Conservation (phyloP, 1,140 invertebrate genomes). For the Procambarus virginalis region DNA sequence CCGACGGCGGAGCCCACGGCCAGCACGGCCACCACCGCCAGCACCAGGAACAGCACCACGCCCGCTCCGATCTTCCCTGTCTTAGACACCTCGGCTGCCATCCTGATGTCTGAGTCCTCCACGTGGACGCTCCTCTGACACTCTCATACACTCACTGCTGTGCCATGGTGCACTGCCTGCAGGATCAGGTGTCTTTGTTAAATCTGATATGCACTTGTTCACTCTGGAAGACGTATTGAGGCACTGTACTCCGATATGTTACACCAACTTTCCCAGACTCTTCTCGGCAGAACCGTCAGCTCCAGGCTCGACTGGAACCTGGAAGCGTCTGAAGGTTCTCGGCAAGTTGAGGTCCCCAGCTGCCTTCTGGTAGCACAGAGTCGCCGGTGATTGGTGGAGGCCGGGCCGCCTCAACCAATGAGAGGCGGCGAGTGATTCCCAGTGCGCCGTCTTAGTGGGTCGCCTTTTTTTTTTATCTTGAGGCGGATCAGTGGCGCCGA, state of each 20-base stretch:
- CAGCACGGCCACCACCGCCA: conserved; percentile 50
- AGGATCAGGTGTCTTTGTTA: background rate
- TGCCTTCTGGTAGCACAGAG: conserved; percentile 34
- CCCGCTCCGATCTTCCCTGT: conserved; percentile 55
- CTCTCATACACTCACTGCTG: background rate
- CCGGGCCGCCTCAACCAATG: conserved; percentile 18
- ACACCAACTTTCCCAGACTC: no score
- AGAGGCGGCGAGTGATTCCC: conserved; percentile 30
- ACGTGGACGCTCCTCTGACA: background rate
- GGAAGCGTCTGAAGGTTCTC: conserved; percentile 47
- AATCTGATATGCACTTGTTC: background rate
- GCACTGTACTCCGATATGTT: background rate
- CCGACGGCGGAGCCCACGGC: conserved; percentile 60
- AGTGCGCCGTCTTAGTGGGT: conserved; percentile 44
- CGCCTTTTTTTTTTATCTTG: conserved; percentile 8
- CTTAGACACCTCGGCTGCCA: conserved; percentile 42
- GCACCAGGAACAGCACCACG: conserved; percentile 58
- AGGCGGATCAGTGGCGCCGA: conserved; percentile 33
- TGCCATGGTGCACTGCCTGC: background rate
- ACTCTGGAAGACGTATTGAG: background rate
- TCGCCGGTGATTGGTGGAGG: conserved; percentile 13
- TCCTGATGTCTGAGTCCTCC: background rate
- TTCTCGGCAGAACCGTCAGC: background rate
- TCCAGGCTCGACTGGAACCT: conserved; percentile 35
- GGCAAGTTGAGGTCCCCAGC: conserved; percentile 45